Evolutionary conservation across 2,888 invertebrate genomes (phyloP).

Genomic region (Harmothoe impar): DNA sequence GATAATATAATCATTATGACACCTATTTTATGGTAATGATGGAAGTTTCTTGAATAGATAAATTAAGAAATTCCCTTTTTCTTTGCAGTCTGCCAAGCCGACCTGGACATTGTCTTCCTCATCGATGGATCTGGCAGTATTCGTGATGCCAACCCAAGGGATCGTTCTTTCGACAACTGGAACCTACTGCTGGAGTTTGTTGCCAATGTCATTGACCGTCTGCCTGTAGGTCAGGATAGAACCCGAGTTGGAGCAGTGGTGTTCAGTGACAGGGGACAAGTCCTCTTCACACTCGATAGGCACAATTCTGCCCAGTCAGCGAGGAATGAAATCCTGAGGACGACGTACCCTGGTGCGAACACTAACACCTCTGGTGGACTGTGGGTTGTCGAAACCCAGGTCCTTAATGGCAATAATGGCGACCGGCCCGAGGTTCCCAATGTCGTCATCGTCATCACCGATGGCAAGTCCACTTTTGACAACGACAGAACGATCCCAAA

Average conservation of each 20-base stretch:
- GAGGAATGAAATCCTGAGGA: slow-evolving; percentile 40
- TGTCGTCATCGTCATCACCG: slow-evolving; percentile 61
- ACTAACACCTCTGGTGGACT: slow-evolving; percentile 59
- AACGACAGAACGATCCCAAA: slow-evolving; percentile 49
- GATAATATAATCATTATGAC: neutral
- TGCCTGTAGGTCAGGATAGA: slow-evolving; percentile 40
- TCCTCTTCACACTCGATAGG: slow-evolving; percentile 59
- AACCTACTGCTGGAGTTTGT: slow-evolving; percentile 59
- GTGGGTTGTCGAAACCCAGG: neutral
- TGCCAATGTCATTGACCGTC: slow-evolving; percentile 43
- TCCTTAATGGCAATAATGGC: slow-evolving; percentile 9
- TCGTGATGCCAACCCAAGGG: slow-evolving; percentile 32
- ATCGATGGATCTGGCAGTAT: slow-evolving; percentile 59
- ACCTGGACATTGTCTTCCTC: slow-evolving; percentile 52
- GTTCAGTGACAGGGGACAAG: slow-evolving; percentile 57
- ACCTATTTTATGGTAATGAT: too few relatives aligned
- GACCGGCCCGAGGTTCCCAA: slow-evolving; percentile 53
- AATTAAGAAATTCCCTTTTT: neutral
- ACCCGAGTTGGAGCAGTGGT: slow-evolving; percentile 60
- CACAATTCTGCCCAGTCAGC: neutral
- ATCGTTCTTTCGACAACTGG: slow-evolving; percentile 40
- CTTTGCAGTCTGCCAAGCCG: neutral
- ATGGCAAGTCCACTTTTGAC: slow-evolving; percentile 64
- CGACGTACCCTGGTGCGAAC: slow-evolving; percentile 65
- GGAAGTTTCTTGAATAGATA: neutral